Evolutionary conservation across 2,888 invertebrate species (phyloP), one percentile per base, ranked within the genome.

Genomic region (Drosophila hamatofila): DNA sequence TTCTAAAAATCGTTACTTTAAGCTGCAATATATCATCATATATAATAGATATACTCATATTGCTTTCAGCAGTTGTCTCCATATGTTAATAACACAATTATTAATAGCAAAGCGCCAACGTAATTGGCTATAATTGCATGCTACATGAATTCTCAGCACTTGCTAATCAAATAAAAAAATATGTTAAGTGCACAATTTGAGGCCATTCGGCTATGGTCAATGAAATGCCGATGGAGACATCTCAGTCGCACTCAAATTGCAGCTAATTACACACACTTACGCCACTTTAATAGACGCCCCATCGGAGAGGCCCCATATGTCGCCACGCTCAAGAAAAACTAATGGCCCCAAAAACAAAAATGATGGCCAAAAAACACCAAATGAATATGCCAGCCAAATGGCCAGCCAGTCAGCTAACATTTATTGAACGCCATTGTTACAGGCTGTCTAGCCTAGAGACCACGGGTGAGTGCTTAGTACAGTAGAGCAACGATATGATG

Each of bases 221-320:
- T 86, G 84, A 76, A 75, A 72, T 52, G 71, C 81, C 72, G 63
- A 83, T 84, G 72, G 68, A 78, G 73, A 73, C 64, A 75, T 75
- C 62, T 67, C 56, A 60, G 66, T 44, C 56, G 66, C 78, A 81
- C 78, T 83, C 69, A 71, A 67, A 89, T 89, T 83, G 77, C 87
- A 79, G 62, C 76, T 85, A 85, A 87, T 85, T 85, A 80, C 77
- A 72, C 42, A 61, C 71, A 68, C 52, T 66, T 65, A 54, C 30
- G 66, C 23, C 62, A 37, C 64, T 78, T 81, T 77, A 89, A 87
- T 79, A 67, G 79, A 79, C 61, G 69, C 49, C 55, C 77, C 80
- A 85, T 83, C 54, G 69, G 75, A 68, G 55, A 59, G 64, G 73
- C 75, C 44, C 79, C 77, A 78, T 80, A 80, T 78, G 80, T 64